Evolutionary conservation across 2,797 vertebrate species (phyloP), one percentile per base, ranked within the genome.

Genomic region (Dallia pectoralis): DNA sequence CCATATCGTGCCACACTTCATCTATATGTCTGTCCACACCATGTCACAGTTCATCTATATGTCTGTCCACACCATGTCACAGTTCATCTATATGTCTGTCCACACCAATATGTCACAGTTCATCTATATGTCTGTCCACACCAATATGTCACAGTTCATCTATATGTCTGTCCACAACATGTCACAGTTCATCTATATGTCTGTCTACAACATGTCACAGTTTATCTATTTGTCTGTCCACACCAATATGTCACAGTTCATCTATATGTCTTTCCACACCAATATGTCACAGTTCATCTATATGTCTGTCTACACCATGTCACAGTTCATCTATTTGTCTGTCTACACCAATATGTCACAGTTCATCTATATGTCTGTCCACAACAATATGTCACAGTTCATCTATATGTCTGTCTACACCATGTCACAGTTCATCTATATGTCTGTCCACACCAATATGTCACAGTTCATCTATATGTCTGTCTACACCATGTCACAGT

Each of bases 291-390:
- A 36, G 33, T 36, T 7, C 33, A 7, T 36, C 33, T 7, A 36
- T 36, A 3, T 7, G 33, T 3, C n/a, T n/a, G n/a, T n/a, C n/a
- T n/a, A n/a, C n/a, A n/a, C n/a, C n/a, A n/a, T 81, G 70, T 84
- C 40, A 77, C 6, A 84, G 67, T n/a, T n/a, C n/a, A n/a, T 85
- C 63, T 79, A 16, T 74, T 15, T 85, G 67, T 85, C 66, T 90
- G 79, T 79, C 77, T 78, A 19, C 47, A 59, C 36, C n/a, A n/a
- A n/a, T n/a, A 30, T 74, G 67, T 27, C 33, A 36, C 33, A 36
- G 33, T 36, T 7, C 33, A 7, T 36, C 33, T 7, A 36, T 36
- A 3, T 7, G 33, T 3, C n/a, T n/a, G n/a, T n/a, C n/a, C n/a
- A n/a, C n/a, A n/a, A n/a, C n/a, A n/a, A n/a, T n/a, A n/a, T 81